phyloP scores from a whole-genome alignment of 1,140 invertebrate genomes.

The Philopotamus ludificatus region DNA sequence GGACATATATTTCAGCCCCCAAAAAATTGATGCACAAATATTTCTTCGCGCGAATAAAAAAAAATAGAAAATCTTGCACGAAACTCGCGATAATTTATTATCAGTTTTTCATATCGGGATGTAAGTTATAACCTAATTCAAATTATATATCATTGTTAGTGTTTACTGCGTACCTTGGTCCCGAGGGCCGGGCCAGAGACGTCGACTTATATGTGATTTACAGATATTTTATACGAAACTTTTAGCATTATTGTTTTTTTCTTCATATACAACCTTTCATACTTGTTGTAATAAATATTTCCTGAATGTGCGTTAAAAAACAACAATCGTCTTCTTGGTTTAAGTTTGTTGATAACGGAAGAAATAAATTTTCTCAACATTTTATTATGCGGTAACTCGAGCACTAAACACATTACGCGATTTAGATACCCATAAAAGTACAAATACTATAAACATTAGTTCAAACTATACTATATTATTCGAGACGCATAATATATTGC shows the following conservation, averaged over 20 bases:
- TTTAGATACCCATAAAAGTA: no score
- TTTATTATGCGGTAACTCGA: constrained; percentile 1
- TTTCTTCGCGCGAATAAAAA: no score
- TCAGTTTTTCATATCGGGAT: constrained; percentile 30
- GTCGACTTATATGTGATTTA: constrained; percentile 25
- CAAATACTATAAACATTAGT: no score
- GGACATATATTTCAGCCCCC: not conserved
- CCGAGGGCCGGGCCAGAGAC: not conserved
- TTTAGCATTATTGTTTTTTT: constrained; percentile 38
- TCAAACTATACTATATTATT: no score
- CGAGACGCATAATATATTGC: no score
- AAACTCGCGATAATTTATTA: constrained; percentile 25
- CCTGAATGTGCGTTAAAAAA: constrained; percentile 24
- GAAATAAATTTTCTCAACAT: constrained; percentile 14
- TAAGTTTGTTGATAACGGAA: constrained; percentile 22
- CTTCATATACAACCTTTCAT: constrained; percentile 33
- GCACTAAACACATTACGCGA: constrained; percentile 16
- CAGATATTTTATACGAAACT: constrained; percentile 37
- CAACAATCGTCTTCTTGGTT: constrained; percentile 2
- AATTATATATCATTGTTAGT: constrained; percentile 36
- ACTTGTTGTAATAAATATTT: constrained; percentile 34
- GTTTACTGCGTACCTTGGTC: constrained; percentile 31
- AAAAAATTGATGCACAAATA: not conserved
- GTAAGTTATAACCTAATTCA: constrained; percentile 36
- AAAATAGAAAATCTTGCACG: no score